Percentiles rank a stretch among this genome's conserved stretches.
Conservation (phyloP, 2,797 vertebrate genomes). For the Megaceryle alcyon region DNA sequence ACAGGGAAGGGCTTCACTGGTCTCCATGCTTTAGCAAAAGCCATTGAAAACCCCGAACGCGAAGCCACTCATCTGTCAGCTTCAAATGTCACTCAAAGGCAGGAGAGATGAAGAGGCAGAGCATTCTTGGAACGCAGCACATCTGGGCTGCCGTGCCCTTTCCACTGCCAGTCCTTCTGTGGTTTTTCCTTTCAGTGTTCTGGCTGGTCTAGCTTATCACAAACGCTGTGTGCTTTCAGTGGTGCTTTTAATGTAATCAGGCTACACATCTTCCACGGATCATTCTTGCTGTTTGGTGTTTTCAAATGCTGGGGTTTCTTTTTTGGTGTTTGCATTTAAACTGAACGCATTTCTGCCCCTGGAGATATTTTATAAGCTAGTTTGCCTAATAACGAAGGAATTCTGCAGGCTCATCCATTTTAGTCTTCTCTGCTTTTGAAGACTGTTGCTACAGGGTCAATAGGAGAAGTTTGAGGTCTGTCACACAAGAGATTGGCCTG, state of each 20-base stretch:
- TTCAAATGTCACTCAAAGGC: background rate
- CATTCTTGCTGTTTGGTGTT: background rate
- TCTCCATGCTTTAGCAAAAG: background rate
- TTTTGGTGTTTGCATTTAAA: background rate
- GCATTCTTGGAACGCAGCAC: background rate
- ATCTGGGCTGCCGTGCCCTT: background rate
- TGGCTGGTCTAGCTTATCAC: background rate
- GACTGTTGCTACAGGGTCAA: conserved; percentile 16
- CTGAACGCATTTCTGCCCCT: background rate
- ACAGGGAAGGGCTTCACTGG: background rate
- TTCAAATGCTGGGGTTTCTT: background rate
- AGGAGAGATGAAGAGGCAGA: background rate
- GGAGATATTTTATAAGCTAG: background rate
- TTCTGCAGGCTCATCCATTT: conserved; percentile 42
- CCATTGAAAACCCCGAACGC: background rate
- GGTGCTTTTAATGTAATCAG: background rate
- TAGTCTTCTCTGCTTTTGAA: conserved; percentile 38
- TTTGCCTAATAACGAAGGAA: conserved; percentile 32
- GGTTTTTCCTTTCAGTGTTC: background rate
- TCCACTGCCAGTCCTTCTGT: background rate
- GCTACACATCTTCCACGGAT: background rate
- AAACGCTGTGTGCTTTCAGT: background rate
- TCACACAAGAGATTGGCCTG: conserved; percentile 11
- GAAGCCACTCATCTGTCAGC: background rate
- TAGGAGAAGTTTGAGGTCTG: background rate